These are phyloP conservation scores for Ciconia stormi DNA, from an alignment of 2,113 vertebrate genomes.

Conservation along the genomic window DNA sequence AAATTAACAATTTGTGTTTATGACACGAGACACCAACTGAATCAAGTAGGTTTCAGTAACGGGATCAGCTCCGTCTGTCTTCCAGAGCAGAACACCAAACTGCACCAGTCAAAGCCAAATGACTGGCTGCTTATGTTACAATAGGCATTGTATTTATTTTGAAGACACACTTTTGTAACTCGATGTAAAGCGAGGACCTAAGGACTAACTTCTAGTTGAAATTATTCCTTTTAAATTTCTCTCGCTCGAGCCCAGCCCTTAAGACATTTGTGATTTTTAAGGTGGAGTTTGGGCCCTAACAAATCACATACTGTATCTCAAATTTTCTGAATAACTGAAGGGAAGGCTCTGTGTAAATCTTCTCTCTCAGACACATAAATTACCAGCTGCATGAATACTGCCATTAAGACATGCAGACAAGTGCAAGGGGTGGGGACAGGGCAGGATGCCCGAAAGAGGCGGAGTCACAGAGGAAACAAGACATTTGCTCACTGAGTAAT, in stretches of 20 bases:
- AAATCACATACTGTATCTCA: not conserved
- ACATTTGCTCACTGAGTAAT: constrained; percentile 46
- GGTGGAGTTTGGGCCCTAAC: not conserved
- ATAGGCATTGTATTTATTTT: constrained; percentile 11
- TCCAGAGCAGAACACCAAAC: not conserved
- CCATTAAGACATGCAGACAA: constrained; percentile 45
- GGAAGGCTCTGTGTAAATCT: constrained; percentile 21
- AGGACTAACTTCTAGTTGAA: not conserved
- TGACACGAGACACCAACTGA: constrained; percentile 55
- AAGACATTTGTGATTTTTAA: not conserved
- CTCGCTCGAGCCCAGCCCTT: not conserved
- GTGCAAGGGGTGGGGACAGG: constrained; percentile 35
- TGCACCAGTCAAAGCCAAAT: not conserved
- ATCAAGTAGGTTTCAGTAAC: constrained; percentile 44
- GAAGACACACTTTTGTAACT: not conserved
- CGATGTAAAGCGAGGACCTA: not conserved
- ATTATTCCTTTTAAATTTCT: not conserved
- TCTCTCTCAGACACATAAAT: constrained; percentile 40
- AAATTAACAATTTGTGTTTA: constrained; percentile 68
- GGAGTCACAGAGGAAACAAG: constrained; percentile 43
- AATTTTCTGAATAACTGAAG: constrained; percentile 47
- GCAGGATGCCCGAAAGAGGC: constrained; percentile 21
- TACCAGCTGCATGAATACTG: constrained; percentile 50
- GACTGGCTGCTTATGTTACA: not conserved
- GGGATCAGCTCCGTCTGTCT: not conserved